Evolutionary conservation across 2,797 vertebrate genomes (phyloP).

Genomic region (Sibirionetta formosa): DNA sequence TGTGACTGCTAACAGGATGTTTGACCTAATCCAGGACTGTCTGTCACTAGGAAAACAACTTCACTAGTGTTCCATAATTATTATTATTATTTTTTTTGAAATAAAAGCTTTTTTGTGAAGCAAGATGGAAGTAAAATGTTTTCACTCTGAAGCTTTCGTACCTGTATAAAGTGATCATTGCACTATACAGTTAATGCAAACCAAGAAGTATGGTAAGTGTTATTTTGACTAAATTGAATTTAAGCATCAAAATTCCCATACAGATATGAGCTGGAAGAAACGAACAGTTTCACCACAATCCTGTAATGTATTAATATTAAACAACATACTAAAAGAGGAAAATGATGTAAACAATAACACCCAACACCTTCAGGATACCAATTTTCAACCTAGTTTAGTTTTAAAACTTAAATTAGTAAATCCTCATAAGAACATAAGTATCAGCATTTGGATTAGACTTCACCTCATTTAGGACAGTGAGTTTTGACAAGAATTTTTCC

Average conservation of each 20-base stretch:
- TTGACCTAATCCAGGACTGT: conserved; percentile 11
- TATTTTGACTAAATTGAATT: not conserved
- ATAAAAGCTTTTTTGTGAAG: not conserved
- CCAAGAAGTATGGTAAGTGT: not conserved
- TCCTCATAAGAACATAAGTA: not conserved
- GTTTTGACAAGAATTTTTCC: not conserved
- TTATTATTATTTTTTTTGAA: not conserved
- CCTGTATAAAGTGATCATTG: not conserved
- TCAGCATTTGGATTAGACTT: not conserved
- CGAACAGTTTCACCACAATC: not conserved
- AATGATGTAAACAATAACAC: not conserved
- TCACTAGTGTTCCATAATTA: not conserved
- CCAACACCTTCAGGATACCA: not conserved
- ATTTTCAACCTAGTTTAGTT: not conserved
- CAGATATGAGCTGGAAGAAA: not conserved
- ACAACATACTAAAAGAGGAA: not conserved
- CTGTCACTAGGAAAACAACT: not conserved
- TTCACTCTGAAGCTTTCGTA: not conserved
- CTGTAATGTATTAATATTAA: not conserved
- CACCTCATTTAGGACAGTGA: not conserved
- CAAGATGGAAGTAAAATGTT: not conserved
- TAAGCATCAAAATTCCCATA: not conserved
- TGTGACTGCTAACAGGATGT: conserved; percentile 52
- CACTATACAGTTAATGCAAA: not conserved
- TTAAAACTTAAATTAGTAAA: not conserved